Conservation (phyloP, 1,140 invertebrate species). For the Mizuhopecten yessoensis region DNA sequence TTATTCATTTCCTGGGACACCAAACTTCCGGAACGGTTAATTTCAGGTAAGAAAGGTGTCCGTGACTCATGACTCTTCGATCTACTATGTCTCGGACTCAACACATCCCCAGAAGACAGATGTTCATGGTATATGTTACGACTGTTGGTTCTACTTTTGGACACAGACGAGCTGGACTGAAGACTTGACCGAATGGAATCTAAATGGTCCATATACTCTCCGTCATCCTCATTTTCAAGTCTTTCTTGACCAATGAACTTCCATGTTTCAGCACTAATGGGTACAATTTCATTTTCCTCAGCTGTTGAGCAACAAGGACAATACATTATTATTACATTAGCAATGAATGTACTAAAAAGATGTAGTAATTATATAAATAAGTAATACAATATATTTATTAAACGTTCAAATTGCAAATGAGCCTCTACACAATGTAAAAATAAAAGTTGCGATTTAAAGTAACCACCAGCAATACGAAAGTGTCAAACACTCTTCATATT, state of each 20-base stretch:
- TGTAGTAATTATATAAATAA: no score
- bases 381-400: no score
- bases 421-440: no score
- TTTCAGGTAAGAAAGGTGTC: slow-evolving; percentile 59
- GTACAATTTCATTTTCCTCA: slow-evolving; percentile 25
- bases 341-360: no score
- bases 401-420: no score
- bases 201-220: background rate
- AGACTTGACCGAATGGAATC: background rate
- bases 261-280: slow-evolving; percentile 69
- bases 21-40: slow-evolving; percentile 62
- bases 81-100: background rate
- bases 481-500: no score
- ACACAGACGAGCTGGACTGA: background rate
- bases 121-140: slow-evolving; percentile 11
- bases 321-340: no score
- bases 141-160: slow-evolving; percentile 8
- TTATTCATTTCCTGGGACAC: slow-evolving; percentile 58
- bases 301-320: background rate
- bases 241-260: slow-evolving; percentile 62
- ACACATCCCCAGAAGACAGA: background rate
- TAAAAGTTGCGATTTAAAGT: no score
- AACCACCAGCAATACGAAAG: no score
- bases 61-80: slow-evolving; percentile 49
- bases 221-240: slow-evolving; percentile 50